phyloP scores from a whole-genome alignment of 2,888 invertebrate genomes.

The Graphium colonna region DNA sequence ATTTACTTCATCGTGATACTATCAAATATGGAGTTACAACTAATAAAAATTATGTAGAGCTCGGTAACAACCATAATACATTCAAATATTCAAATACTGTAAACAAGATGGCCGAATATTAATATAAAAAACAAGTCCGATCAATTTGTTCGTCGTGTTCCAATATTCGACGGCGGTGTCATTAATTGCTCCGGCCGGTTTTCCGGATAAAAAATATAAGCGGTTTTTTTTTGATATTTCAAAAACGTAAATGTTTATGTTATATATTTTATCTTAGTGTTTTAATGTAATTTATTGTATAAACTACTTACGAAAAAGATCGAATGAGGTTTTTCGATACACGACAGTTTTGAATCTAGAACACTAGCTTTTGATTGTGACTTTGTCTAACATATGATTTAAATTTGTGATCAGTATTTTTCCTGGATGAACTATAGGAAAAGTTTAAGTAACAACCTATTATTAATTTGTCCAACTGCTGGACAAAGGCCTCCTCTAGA shows the following conservation, averaged over 20 bases:
- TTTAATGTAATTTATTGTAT: background rate
- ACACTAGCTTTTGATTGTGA: too few relatives aligned
- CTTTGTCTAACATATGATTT: too few relatives aligned
- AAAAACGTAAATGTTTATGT: background rate
- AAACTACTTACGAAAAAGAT: background rate
- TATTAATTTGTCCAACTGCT: too few relatives aligned
- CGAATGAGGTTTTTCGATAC: too few relatives aligned
- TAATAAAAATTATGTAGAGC: background rate
- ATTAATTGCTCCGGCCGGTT: conserved; percentile 8
- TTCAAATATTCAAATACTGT: conserved; percentile 1
- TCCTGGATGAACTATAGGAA: too few relatives aligned
- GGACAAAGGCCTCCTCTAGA: too few relatives aligned
- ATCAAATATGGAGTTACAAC: too few relatives aligned
- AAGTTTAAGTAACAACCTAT: too few relatives aligned
- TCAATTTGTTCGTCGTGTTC: conserved; percentile 21
- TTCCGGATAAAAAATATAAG: background rate
- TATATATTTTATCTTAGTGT: background rate
- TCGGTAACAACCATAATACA: too few relatives aligned
- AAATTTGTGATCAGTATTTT: too few relatives aligned
- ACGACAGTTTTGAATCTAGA: too few relatives aligned
- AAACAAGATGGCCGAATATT: conserved; percentile 8
- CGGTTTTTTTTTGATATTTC: background rate
- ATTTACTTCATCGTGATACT: too few relatives aligned
- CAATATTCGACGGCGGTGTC: conserved; percentile 5
- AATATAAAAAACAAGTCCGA: conserved; percentile 7